Conservation (phyloP, 1,140 invertebrate genomes). For the Camponotus vicinus region DNA sequence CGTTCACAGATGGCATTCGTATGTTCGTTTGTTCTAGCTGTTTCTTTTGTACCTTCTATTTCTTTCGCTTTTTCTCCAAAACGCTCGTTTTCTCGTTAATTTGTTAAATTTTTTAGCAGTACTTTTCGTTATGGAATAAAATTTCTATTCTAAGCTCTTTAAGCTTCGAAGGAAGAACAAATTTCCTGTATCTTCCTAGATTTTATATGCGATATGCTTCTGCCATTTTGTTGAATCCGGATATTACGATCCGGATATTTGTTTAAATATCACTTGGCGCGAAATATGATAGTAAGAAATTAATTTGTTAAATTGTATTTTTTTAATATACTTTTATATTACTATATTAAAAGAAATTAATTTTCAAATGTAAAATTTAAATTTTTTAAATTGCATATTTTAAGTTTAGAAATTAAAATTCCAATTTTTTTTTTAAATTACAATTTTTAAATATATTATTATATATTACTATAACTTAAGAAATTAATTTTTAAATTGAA, state of each 20-base stretch:
- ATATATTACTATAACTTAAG: no score
- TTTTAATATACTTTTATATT: conserved; percentile 1
- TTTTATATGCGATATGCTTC: neutral
- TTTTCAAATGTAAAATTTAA: neutral
- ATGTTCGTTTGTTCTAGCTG: conserved; percentile 14
- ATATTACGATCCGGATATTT: neutral
- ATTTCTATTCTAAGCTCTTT: no score
- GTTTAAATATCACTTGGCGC: neutral
- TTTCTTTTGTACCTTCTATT: neutral
- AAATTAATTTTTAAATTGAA: no score
- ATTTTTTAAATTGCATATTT: neutral
- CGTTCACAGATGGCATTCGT: conserved; percentile 79
- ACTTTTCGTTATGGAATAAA: no score
- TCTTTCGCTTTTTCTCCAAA: neutral
- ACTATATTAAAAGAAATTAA: neutral
- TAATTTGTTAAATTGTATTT: neutral
- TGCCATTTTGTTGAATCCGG: neutral
- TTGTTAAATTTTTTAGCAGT: neutral
- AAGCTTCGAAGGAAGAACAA: neutral
- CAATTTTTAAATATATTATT: no score
- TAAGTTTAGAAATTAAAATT: neutral
- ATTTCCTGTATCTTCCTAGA: neutral
- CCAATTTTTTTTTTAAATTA: no score
- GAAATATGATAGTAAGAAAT: neutral
- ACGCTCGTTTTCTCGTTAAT: neutral